These are phyloP conservation scores for Lasiurus borealis DNA, from an alignment of 2,113 vertebrate genomes.

Conservation along the genomic window DNA sequence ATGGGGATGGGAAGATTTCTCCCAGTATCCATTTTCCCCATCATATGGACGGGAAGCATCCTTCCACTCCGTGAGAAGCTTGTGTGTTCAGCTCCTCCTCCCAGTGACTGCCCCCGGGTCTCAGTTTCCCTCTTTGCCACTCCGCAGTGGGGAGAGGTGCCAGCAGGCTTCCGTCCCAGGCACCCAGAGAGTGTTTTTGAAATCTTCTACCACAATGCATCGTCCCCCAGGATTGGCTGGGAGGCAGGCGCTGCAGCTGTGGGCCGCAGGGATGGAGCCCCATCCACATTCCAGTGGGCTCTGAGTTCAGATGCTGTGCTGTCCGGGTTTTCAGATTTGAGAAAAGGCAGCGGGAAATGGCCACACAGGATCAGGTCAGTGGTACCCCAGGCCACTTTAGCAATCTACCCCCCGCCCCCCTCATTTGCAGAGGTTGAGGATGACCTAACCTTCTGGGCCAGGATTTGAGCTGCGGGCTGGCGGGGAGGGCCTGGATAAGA, in stretches of 20 bases:
- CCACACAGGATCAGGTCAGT: slow-evolving; percentile 77
- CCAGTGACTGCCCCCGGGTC: slow-evolving; percentile 51
- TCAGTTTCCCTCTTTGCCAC: slow-evolving; percentile 76
- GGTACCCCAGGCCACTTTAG: not conserved
- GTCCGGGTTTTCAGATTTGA: not conserved
- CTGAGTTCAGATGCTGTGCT: slow-evolving; percentile 74
- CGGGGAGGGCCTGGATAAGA: not conserved
- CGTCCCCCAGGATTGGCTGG: slow-evolving; percentile 71
- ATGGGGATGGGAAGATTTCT: not conserved
- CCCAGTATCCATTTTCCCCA: not conserved
- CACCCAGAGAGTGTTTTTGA: slow-evolving; percentile 57
- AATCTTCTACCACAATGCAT: slow-evolving; percentile 62
- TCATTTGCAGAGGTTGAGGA: not conserved
- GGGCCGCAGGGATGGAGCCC: not conserved
- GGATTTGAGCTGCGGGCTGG: not conserved
- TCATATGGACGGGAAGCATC: not conserved
- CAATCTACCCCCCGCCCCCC: not conserved
- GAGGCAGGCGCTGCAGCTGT: slow-evolving; percentile 56
- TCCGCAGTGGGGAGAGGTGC: slow-evolving; percentile 80
- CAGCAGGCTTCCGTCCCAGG: slow-evolving; percentile 54
- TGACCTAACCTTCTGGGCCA: not conserved
- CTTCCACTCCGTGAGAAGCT: not conserved
- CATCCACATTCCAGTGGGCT: not conserved
- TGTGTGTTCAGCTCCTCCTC: slow-evolving; percentile 43
- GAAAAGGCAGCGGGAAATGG: slow-evolving; percentile 67